Evolutionary conservation across 2,113 vertebrate genomes (phyloP), one percentile per base, ranked within the genome.

Genomic region (Taurulus bubalis): DNA sequence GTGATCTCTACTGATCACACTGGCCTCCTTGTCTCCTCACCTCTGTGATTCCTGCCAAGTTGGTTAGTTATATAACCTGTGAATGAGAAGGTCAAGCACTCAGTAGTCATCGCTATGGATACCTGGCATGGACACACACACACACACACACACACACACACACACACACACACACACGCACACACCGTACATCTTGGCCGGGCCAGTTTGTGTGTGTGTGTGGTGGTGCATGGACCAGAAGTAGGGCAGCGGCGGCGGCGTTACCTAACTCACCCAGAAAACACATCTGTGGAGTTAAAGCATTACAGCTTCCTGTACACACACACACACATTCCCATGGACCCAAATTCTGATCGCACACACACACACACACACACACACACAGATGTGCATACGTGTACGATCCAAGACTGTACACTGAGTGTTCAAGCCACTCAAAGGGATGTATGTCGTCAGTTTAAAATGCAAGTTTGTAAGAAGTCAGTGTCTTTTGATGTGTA

Each of bases 51-150:
- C 28, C 49, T 87, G 89, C 85, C 90, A 90, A 90, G 56, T 84
- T 22, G 10, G 68, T 75, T 80, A 47, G 74, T 91, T 93, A 90
- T 78, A 84, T 87, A 93, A 93, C 47, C 74, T 83, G 90, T 83
- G 90, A 90, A 89, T 66, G 87, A 93, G 90, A 91, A 93, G 90
- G 90, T 91, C 89, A 87, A n/a, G 71, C 85, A 75, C 66, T 78
- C 58, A 73, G 72, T 58, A 85, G 84, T 81, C 79, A 79, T 90
- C 47, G 51, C 86, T 66, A 79, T 87, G 89, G 89, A 90, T 84
- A 92, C 88, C 68, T 91, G 87, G 89, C 88, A 77, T 0, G 2
- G 59, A 63, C 71, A 49, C 51, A 28, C n/a, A 32, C 28, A 47
- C 75, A 74, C 42, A 58, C 24, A 24, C 55, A 64, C 75, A 82